Conservation (phyloP, 2,797 vertebrate genomes). For the Myotis pilosus region DNA sequence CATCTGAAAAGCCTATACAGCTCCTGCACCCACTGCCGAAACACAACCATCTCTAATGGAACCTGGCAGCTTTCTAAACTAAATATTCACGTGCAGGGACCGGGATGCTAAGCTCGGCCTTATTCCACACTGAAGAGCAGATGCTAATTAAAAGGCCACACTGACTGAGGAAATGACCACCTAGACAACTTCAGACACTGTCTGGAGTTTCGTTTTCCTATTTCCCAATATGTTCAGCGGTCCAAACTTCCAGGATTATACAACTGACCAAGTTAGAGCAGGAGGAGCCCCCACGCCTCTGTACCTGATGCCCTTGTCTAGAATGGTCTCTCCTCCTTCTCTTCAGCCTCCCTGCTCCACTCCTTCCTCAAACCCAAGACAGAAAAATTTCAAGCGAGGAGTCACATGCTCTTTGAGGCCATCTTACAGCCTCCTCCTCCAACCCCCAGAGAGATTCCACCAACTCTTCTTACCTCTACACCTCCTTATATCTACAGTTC, state of each 20-base stretch:
- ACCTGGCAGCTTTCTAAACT: conserved; percentile 56
- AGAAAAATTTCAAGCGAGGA: not conserved
- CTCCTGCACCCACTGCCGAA: conserved; percentile 54
- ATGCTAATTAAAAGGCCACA: conserved; percentile 73
- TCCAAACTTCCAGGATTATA: not conserved
- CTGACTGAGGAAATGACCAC: conserved; percentile 50
- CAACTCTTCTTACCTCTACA: not conserved
- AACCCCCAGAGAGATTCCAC: not conserved
- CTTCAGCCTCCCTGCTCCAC: not conserved
- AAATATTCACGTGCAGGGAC: conserved; percentile 60
- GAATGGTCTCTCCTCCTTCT: not conserved
- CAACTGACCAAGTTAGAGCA: not conserved
- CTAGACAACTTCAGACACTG: conserved; percentile 48
- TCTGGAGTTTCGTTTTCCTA: conserved; percentile 38
- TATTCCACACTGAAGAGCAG: conserved; percentile 34
- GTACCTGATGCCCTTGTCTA: not conserved
- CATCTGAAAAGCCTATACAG: conserved; percentile 64
- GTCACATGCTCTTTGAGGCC: not conserved
- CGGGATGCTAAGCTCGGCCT: conserved; percentile 46
- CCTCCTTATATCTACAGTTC: rapidly evolving
- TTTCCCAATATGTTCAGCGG: not conserved
- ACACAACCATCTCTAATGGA: conserved; percentile 38
- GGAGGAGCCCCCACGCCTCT: not conserved
- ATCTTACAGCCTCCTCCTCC: not conserved
- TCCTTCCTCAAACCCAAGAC: not conserved